A percentile compares a stretch with the other conserved stretches of the same genome.
These are phyloP conservation scores for Anoplius nigerrimus DNA, from an alignment of 2,888 invertebrate species.

Conservation along the genomic window DNA sequence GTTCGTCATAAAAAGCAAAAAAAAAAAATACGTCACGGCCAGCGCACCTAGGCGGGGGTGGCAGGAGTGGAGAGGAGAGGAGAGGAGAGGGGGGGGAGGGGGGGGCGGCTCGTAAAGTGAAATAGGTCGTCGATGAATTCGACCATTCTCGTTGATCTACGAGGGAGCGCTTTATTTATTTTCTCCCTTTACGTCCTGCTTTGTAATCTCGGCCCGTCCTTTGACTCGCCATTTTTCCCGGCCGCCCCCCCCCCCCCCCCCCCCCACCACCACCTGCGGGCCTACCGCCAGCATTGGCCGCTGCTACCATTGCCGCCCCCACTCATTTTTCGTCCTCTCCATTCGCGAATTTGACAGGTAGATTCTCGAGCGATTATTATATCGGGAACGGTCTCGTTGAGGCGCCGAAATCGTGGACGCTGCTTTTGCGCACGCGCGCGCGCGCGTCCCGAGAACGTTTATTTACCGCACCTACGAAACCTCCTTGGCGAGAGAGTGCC, in stretches of 20 bases:
- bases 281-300: too few species aligned
- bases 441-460: too few species aligned
- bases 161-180: background rate
- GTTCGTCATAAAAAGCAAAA: slow-evolving; percentile 37
- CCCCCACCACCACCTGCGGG: background rate
- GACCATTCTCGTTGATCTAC: slow-evolving; percentile 17
- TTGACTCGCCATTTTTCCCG: background rate
- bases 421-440: too few species aligned
- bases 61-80: slow-evolving; percentile 4
- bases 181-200: slow-evolving; percentile 3
- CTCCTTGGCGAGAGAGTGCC: slow-evolving; percentile 7
- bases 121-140: slow-evolving; percentile 30
- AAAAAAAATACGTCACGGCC: slow-evolving; percentile 11
- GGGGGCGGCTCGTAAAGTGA: slow-evolving; percentile 39
- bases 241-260: background rate
- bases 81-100: slow-evolving; percentile 7
- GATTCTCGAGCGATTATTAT: slow-evolving; percentile 22
- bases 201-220: background rate
- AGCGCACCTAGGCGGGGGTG: background rate
- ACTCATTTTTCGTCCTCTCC: background rate
- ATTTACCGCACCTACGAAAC: too few species aligned
- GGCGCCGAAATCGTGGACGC: background rate
- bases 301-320: too few species aligned
- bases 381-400: slow-evolving; percentile 22
- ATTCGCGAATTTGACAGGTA: background rate